Conservation (phyloP, 2,888 invertebrate species). For the Sesia apiformis region DNA sequence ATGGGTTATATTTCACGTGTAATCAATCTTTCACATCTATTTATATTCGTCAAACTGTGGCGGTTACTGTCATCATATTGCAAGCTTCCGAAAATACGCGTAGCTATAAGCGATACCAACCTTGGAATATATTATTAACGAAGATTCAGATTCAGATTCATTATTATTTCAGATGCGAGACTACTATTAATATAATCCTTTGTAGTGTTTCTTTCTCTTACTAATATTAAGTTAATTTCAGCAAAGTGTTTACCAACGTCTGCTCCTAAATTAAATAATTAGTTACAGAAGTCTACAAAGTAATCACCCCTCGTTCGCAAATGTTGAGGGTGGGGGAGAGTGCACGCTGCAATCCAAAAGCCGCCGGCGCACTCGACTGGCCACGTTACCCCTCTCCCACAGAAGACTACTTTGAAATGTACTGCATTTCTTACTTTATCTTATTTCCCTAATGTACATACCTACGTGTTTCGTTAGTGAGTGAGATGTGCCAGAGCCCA, state of each 20-base stretch:
- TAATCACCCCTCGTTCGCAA: background rate
- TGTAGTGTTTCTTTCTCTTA: no score
- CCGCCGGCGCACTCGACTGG: no score
- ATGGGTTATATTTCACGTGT: constrained; percentile 1
- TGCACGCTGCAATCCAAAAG: no score
- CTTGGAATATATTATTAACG: background rate
- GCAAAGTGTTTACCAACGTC: background rate
- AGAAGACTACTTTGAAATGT: no score
- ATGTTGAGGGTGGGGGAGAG: no score
- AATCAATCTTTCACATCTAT: constrained; percentile 6
- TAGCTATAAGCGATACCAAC: background rate
- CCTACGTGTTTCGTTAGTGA: no score
- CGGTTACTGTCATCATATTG: background rate
- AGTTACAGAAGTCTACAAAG: background rate
- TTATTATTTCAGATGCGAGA: background rate
- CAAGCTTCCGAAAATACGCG: background rate
- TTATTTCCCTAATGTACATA: no score
- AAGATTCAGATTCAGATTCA: background rate
- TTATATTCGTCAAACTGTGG: constrained; percentile 4
- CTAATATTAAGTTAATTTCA: background rate
- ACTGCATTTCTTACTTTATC: no score
- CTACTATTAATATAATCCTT: no score
- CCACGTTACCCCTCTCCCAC: no score
- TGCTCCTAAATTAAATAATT: background rate
- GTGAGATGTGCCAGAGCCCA: no score